phyloP scores from a whole-genome alignment of 2,888 invertebrate species.

The Leptinotarsa tumamoca region DNA sequence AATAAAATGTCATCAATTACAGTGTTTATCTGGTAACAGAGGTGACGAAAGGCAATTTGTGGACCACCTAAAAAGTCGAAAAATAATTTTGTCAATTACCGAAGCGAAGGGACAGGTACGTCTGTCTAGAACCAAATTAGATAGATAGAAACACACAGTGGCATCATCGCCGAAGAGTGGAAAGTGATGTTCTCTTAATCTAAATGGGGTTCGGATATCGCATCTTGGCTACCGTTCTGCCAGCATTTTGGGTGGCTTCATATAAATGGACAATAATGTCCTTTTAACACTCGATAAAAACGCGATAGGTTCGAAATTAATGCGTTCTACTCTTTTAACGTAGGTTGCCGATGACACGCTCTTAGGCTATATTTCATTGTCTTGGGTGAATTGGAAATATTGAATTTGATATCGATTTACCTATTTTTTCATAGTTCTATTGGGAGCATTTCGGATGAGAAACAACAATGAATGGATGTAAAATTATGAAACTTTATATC shows the following conservation, averaged over 20 bases:
- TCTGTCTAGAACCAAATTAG: slow-evolving; percentile 38
- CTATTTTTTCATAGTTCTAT: neutral
- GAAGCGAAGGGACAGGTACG: slow-evolving; percentile 30
- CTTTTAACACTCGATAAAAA: slow-evolving; percentile 56
- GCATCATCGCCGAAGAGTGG: slow-evolving; percentile 56
- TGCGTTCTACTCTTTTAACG: slow-evolving; percentile 40
- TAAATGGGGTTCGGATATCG: slow-evolving; percentile 56
- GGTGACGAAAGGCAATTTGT: slow-evolving; percentile 45
- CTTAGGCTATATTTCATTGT: slow-evolving; percentile 28
- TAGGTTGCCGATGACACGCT: slow-evolving; percentile 41
- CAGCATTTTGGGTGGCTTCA: slow-evolving; percentile 56
- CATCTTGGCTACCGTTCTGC: slow-evolving; percentile 53
- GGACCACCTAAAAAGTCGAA: slow-evolving; percentile 44
- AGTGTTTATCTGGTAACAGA: slow-evolving; percentile 31
- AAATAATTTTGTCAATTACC: slow-evolving; percentile 36
- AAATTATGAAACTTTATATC: too few species aligned
- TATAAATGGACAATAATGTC: slow-evolving; percentile 56
- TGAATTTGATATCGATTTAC: neutral
- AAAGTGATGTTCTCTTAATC: slow-evolving; percentile 57
- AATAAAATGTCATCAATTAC: slow-evolving; percentile 29
- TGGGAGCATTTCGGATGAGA: neutral
- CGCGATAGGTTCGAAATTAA: slow-evolving; percentile 45
- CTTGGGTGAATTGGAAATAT: slow-evolving; percentile 3
- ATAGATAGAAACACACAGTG: slow-evolving; percentile 44
- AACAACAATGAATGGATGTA: too few species aligned